A percentile compares a stretch with the other conserved stretches of the same genome.
Evolutionary conservation across 2,888 invertebrate genomes (phyloP).

Genomic region (Scaptomyza parva): DNA sequence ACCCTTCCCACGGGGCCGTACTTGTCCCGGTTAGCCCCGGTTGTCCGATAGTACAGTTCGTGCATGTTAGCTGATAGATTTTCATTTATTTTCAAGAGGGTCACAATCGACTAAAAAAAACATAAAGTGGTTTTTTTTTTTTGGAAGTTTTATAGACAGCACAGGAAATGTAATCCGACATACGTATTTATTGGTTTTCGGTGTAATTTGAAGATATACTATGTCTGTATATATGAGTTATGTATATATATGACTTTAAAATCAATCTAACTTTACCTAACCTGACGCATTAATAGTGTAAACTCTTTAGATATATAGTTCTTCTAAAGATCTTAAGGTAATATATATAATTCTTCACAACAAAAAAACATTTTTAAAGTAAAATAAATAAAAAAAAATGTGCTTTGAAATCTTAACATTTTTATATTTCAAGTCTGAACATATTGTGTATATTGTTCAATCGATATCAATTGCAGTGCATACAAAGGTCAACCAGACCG

Average conservation of each 20-base stretch:
- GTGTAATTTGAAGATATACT: too few relatives aligned
- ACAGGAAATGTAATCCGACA: not conserved
- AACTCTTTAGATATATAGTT: too few relatives aligned
- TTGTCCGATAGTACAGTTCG: slow-evolving; percentile 39
- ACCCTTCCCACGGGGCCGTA: slow-evolving; percentile 23
- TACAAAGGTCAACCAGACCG: slow-evolving; percentile 24
- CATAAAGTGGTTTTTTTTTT: slow-evolving; percentile 4
- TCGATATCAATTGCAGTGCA: slow-evolving; percentile 20
- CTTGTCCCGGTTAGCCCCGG: not conserved
- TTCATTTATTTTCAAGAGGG: slow-evolving; percentile 37
- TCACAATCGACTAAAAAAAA: slow-evolving; percentile 8
- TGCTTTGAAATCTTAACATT: not conserved
- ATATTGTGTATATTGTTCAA: not conserved
- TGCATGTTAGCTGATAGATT: slow-evolving; percentile 17
- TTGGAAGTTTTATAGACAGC: not conserved
- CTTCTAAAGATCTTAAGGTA: too few relatives aligned
- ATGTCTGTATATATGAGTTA: not conserved
- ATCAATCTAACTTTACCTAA: too few relatives aligned
- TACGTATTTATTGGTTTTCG: not conserved
- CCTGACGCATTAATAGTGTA: too few relatives aligned
- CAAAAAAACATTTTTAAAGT: not conserved
- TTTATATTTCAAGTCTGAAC: not conserved
- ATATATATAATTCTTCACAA: too few relatives aligned
- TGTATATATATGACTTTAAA: not conserved
- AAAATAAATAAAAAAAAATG: not conserved